Conservation (phyloP, 2,888 invertebrate genomes). For the Lasioglossum leucozonium region DNA sequence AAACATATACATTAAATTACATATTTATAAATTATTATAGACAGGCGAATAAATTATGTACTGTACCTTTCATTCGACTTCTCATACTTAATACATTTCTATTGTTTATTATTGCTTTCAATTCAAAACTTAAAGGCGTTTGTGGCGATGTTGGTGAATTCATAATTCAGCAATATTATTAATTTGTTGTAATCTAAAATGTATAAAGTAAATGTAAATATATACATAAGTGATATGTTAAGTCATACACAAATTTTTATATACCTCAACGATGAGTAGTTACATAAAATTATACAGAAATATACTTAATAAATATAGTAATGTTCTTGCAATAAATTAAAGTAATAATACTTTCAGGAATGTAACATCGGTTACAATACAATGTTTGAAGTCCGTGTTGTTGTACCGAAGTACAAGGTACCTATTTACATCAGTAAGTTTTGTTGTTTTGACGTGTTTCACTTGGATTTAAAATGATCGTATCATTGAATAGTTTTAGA, state of each 20-base stretch:
- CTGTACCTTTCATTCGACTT: slow-evolving; percentile 86
- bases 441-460: too few relatives aligned
- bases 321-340: not conserved
- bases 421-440: too few relatives aligned
- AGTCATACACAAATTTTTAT: not conserved
- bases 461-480: too few relatives aligned
- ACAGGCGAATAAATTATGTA: slow-evolving; percentile 10
- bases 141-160: slow-evolving; percentile 87
- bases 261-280: not conserved
- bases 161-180: slow-evolving; percentile 53
- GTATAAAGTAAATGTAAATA: not conserved
- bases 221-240: not conserved
- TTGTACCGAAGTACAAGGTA: too few relatives aligned
- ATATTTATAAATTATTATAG: slow-evolving; percentile 5
- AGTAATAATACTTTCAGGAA: not conserved
- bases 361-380: too few relatives aligned
- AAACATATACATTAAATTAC: slow-evolving; percentile 50
- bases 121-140: slow-evolving; percentile 86
- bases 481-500: not conserved
- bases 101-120: slow-evolving; percentile 87
- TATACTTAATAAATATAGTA: not conserved
- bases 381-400: too few relatives aligned
- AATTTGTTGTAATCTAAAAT: not conserved
- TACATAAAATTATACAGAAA: not conserved
- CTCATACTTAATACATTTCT: slow-evolving; percentile 88